Evolutionary conservation across 1,140 invertebrate genomes (phyloP), one percentile per base, ranked within the genome.

Genomic region (Araneus ventricosus): DNA sequence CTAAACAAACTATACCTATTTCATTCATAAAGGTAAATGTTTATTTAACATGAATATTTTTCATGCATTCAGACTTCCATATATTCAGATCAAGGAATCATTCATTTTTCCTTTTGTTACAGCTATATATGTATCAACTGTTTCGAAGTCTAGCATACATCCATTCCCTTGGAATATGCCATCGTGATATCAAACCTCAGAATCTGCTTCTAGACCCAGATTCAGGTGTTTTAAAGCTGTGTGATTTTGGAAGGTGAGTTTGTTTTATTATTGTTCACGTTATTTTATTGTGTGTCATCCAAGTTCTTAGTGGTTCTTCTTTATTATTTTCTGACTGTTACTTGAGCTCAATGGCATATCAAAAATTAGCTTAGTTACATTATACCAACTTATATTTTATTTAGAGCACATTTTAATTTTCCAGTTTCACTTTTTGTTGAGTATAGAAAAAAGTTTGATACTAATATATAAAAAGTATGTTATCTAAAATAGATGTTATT

Each of bases 81-180:
- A 14, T n/a, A 20, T 61, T 61, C 20, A n/a, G 20, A 61, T 61
- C 24, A 22, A 2, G 24, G 20, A 24, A 6, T 20, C 27, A 67
- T n/a, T 67, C 27, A 4, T 24, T 39, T 27, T 41, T 89, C 39
- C 27, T 70, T 84, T 4, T 89, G 45, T 91, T 88, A 24, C 96
- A 99, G 98, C 97, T 99, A 95, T 99, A 99, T 96, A 99, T 99
- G 99, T 99, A 99, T 96, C 99, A 99, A 97, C 97, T 99, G 96
- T 99, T 99, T 96, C 97, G 99, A 95, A 99, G 98, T 96, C 97
- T 99, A 96, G 99, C 99, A 93, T 99, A 99, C 96, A 99, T 99
- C 95, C 99, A 99, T 96, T 99, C 98, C 94, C 96, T 99, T 95
- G 99, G 99, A 94, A 99, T 99, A 95, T 99, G 99, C 96, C 99